Conservation (phyloP, 2,797 vertebrate genomes). For the Dendrocincla tyrannina region DNA sequence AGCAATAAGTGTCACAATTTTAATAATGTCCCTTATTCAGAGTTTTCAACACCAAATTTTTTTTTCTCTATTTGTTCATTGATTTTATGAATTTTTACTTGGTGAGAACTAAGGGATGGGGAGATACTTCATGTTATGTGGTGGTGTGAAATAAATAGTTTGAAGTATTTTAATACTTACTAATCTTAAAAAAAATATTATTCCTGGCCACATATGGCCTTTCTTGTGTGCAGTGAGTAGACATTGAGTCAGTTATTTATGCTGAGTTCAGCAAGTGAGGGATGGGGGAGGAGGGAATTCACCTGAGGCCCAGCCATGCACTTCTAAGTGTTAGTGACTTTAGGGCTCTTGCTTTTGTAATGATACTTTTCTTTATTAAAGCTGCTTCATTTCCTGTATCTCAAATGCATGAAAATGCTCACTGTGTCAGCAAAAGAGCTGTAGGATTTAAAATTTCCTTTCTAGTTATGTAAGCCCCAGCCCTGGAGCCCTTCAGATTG, state of each 20-base stretch:
- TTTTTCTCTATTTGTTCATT: not conserved
- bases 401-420: not conserved
- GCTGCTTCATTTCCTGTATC: not conserved
- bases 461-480: not conserved
- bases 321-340: not conserved
- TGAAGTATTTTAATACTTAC: not conserved
- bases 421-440: not conserved
- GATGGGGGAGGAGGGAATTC: not conserved
- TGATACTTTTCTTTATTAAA: not conserved
- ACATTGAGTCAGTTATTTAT: not conserved
- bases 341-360: not conserved
- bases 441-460: not conserved
- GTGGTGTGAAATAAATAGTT: not conserved
- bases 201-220: not conserved
- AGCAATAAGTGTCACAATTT: not conserved
- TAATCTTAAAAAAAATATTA: not conserved
- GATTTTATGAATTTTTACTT: not conserved
- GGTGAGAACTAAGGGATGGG: not conserved
- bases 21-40: not conserved
- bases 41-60: not conserved
- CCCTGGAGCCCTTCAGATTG: not conserved
- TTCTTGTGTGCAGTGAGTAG: not conserved
- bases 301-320: not conserved
- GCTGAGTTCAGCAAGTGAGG: not conserved
- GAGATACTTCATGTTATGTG: not conserved